A percentile compares a stretch with the other conserved stretches of the same genome.
These are phyloP conservation scores for Campoletis raptor DNA, from an alignment of 2,888 invertebrate species.

Conservation along the genomic window DNA sequence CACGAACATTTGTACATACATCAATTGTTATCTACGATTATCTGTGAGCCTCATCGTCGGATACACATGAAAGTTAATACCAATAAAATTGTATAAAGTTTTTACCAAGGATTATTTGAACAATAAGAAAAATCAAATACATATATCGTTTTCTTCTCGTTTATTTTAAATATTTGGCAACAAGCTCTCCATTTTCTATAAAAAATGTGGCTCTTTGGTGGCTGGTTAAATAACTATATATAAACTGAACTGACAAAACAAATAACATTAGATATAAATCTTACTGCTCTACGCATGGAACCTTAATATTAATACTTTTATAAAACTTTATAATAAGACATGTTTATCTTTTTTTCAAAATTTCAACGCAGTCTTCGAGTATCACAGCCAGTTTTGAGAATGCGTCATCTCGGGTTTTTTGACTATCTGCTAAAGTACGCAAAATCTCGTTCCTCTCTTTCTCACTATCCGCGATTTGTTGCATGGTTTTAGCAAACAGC, in stretches of 20 bases:
- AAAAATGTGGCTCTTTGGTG: constrained; percentile 12
- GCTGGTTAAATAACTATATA: background rate
- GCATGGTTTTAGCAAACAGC: constrained; percentile 39
- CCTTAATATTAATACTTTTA: too few relatives aligned
- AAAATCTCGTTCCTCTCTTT: constrained; percentile 31
- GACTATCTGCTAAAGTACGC: background rate
- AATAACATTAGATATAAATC: background rate
- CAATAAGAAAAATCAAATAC: too few relatives aligned
- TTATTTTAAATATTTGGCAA: background rate
- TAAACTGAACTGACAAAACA: background rate
- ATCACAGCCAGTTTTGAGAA: constrained; percentile 2
- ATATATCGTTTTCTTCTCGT: background rate
- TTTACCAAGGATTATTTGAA: too few relatives aligned
- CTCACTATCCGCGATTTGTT: constrained; percentile 36
- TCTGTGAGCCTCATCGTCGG: background rate
- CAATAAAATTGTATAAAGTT: background rate
- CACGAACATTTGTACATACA: background rate
- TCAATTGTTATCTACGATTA: constrained; percentile 5
- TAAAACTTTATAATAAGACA: background rate
- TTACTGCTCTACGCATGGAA: background rate
- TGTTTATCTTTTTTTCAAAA: background rate
- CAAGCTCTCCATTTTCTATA: background rate
- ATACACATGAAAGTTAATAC: background rate
- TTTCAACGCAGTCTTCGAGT: background rate
- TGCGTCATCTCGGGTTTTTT: constrained; percentile 29